phyloP scores from a whole-genome alignment of 2,113 vertebrate species.

The Gadus macrocephalus region DNA sequence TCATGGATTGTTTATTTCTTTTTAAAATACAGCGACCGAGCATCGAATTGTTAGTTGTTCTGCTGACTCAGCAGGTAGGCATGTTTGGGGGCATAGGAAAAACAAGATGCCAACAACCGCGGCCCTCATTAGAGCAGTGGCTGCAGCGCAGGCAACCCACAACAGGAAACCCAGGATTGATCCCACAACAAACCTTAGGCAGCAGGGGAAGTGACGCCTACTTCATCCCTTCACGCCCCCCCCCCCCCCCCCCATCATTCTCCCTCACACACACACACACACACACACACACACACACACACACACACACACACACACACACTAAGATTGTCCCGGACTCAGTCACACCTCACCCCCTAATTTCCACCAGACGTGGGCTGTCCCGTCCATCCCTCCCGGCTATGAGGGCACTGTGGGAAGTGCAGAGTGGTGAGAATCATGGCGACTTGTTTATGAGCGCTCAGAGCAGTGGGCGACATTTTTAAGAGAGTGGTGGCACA shows the following conservation, averaged over 20 bases:
- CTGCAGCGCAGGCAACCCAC: slow-evolving; percentile 11
- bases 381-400: slow-evolving; percentile 78
- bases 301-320: slow-evolving; percentile 18
- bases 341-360: slow-evolving; percentile 83
- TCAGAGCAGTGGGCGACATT: slow-evolving; percentile 70
- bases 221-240: slow-evolving; percentile 34
- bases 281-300: too few relatives aligned
- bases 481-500: slow-evolving; percentile 73
- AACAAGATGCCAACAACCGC: slow-evolving; percentile 35
- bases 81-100: not conserved
- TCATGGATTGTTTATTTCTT: too few relatives aligned
- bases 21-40: too few relatives aligned
- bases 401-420: slow-evolving; percentile 81
- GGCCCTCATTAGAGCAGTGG: slow-evolving; percentile 25
- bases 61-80: slow-evolving; percentile 7
- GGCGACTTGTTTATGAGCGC: slow-evolving; percentile 95
- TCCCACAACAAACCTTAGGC: slow-evolving; percentile 49
- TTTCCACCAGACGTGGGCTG: slow-evolving; percentile 83
- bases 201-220: slow-evolving; percentile 59
- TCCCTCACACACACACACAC: slow-evolving; percentile 6
- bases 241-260: slow-evolving; percentile 68
- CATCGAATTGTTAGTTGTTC: too few relatives aligned
- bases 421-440: slow-evolving; percentile 91
- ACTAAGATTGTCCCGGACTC: slow-evolving; percentile 48
- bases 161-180: slow-evolving; percentile 42